A percentile compares a stretch with the other conserved stretches of the same genome.
Conservation (phyloP, 92 coral and sea anemone genomes). For the Epizoanthus stellaris region DNA sequence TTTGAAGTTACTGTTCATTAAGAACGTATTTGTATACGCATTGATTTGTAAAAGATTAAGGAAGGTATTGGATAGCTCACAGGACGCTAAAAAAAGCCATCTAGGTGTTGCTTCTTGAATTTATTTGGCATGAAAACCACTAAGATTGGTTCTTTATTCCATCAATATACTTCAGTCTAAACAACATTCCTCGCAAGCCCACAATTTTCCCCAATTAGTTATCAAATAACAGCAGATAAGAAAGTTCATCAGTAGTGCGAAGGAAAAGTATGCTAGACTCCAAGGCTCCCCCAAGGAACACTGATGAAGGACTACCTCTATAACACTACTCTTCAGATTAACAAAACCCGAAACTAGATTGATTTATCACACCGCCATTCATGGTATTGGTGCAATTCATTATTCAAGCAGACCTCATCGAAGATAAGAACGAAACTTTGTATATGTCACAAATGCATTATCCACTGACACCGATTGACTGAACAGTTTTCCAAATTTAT, state of each 20-base stretch:
- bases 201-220: slow-evolving; percentile 38
- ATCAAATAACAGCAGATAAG: slow-evolving; percentile 46
- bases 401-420: slow-evolving; percentile 33
- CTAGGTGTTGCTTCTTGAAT: neutral
- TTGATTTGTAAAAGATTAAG: slow-evolving; percentile 8
- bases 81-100: neutral
- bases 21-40: slow-evolving; percentile 36
- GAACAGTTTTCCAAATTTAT: slow-evolving; percentile 23
- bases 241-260: slow-evolving; percentile 22
- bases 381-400: slow-evolving; percentile 23
- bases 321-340: slow-evolving; percentile 16
- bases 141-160: neutral
- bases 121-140: neutral
- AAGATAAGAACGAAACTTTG: slow-evolving; percentile 45
- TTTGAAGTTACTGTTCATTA: slow-evolving; percentile 36
- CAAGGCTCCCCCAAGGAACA: slow-evolving; percentile 23
- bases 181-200: slow-evolving; percentile 23
- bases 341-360: slow-evolving; percentile 22
- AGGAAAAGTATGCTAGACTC: slow-evolving; percentile 21
- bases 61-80: neutral
- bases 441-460: slow-evolving; percentile 43
- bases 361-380: slow-evolving; percentile 28
- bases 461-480: slow-evolving; percentile 20
- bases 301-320: slow-evolving; percentile 37
- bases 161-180: neutral